These are phyloP conservation scores for Stegodyphus dumicola DNA, from an alignment of 1,140 invertebrate species.

Conservation along the genomic window DNA sequence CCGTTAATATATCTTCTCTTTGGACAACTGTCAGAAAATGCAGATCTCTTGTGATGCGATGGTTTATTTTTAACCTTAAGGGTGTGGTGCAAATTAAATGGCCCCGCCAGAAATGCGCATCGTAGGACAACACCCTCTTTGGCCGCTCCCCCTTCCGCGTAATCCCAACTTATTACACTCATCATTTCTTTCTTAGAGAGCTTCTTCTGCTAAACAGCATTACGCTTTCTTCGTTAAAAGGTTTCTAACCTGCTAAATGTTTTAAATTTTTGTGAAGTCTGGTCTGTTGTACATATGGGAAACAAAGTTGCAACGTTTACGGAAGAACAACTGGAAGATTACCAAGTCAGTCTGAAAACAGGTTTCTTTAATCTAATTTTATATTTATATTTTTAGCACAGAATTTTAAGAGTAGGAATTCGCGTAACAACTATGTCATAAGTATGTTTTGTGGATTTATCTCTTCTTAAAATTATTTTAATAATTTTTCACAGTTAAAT, in stretches of 20 bases:
- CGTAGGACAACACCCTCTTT: conserved; percentile 50
- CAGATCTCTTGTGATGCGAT: conserved; percentile 19
- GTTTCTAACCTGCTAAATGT: neutral
- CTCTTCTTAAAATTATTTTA: too few relatives aligned
- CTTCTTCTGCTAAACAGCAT: neutral
- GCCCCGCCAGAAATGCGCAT: conserved; percentile 34
- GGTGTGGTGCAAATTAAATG: conserved; percentile 59
- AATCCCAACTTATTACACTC: neutral
- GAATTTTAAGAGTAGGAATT: too few relatives aligned
- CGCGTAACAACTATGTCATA: too few relatives aligned
- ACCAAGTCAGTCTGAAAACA: conserved; percentile 75
- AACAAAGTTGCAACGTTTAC: conserved; percentile 91
- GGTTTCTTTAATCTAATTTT: too few relatives aligned
- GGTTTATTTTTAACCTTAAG: conserved; percentile 57
- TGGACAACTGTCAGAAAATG: conserved; percentile 1
- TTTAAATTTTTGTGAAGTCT: neutral
- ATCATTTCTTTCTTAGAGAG: neutral
- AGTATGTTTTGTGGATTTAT: neutral
- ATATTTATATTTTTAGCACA: too few relatives aligned
- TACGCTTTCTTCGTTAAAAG: too few relatives aligned
- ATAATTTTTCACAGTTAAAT: too few relatives aligned
- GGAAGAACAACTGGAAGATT: conserved; percentile 89
- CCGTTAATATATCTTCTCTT: too few relatives aligned
- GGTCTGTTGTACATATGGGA: conserved; percentile 74
- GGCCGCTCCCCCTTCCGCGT: conserved; percentile 6